Percentiles rank a stretch among this genome's conserved stretches.
phyloP scores from a whole-genome alignment of 2,888 invertebrate genomes.

The Adineta ricciae region DNA sequence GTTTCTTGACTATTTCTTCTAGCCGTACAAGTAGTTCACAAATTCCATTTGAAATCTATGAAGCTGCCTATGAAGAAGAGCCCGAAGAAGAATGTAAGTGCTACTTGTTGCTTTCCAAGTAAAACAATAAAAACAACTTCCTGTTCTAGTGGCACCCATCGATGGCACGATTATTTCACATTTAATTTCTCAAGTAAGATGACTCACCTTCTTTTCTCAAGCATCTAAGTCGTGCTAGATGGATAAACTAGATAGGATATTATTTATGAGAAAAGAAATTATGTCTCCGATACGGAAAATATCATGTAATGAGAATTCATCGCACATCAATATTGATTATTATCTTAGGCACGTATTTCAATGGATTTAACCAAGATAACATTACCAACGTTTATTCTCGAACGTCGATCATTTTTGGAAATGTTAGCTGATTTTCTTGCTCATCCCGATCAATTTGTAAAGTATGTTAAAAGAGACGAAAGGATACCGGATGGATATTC shows the following conservation, averaged over 20 bases:
- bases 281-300: too few relatives aligned
- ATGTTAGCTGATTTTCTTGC: slow-evolving; percentile 99
- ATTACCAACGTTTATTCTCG: slow-evolving; percentile 92
- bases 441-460: slow-evolving; percentile 88
- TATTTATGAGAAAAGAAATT: too few relatives aligned
- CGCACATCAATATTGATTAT: background rate
- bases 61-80: slow-evolving; percentile 22
- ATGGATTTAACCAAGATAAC: slow-evolving; percentile 99
- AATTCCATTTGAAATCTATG: slow-evolving; percentile 11
- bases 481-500: background rate
- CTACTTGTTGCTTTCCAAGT: background rate
- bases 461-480: slow-evolving; percentile 53
- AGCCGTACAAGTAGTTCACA: background rate
- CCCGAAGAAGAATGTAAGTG: slow-evolving; percentile 24
- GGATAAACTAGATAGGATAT: background rate
- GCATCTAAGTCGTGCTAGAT: background rate
- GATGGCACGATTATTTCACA: slow-evolving; percentile 68
- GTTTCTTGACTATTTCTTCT: background rate
- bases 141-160: background rate
- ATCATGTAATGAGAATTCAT: background rate
- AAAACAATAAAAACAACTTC: background rate
- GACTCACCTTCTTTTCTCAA: too few relatives aligned
- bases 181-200: slow-evolving; percentile 67
- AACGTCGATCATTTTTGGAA: slow-evolving; percentile 86
- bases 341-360: slow-evolving; percentile 58